Evolutionary conservation across 2,113 vertebrate genomes (phyloP).

Genomic region (Neopipo cinnamomea): DNA sequence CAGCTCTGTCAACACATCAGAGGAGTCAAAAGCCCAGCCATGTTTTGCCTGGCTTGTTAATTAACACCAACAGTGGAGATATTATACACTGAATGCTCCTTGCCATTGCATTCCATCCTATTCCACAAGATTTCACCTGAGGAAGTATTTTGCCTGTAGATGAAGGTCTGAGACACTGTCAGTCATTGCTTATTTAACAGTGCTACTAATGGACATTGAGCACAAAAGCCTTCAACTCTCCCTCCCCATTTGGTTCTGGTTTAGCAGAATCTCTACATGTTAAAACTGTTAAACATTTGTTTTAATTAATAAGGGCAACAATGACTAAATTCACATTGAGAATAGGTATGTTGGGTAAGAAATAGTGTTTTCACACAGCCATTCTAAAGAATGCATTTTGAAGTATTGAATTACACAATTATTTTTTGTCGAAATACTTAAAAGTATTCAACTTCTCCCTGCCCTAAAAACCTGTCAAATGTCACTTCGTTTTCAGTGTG

Average conservation of each 20-base stretch:
- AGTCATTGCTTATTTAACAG: background rate
- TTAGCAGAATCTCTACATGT: background rate
- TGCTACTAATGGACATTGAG: background rate
- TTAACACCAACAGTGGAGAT: fast-evolving
- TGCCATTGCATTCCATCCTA: background rate
- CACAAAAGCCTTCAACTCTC: background rate
- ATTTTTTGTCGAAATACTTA: background rate
- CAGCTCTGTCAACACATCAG: conserved; percentile 52
- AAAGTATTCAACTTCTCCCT: background rate
- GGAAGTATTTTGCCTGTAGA: background rate
- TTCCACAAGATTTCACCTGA: background rate
- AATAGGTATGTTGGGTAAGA: background rate
- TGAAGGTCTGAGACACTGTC: background rate
- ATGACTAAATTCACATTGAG: background rate
- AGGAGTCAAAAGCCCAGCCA: background rate
- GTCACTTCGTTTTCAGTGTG: background rate
- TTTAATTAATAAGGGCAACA: background rate
- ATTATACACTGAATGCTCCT: background rate
- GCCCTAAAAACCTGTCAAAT: background rate
- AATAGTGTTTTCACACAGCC: background rate
- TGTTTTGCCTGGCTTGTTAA: conserved; percentile 11
- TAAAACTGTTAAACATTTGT: background rate
- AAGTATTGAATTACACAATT: background rate
- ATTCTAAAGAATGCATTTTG: background rate
- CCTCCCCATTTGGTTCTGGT: background rate